A percentile compares a stretch with the other conserved stretches of the same genome.
Conservation (phyloP, 2,888 invertebrate genomes). For the Eulithis testata region DNA sequence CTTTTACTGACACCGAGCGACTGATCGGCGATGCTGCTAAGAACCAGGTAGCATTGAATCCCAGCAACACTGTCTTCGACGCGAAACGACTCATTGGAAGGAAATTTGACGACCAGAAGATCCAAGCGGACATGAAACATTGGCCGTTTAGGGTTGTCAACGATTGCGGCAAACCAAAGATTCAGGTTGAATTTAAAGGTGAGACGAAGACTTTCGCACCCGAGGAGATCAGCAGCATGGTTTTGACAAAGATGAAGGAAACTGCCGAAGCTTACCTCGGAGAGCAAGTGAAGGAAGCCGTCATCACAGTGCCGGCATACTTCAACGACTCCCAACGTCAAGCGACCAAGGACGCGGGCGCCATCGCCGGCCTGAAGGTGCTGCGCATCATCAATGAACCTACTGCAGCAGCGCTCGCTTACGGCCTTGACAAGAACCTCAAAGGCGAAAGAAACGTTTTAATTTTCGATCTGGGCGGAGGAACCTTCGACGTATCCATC, state of each 20-base stretch:
- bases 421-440: constrained; percentile 89
- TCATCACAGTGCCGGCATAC: constrained; percentile 93
- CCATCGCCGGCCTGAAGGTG: constrained; percentile 30
- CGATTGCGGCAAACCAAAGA: constrained; percentile 87
- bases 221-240: constrained; percentile 90
- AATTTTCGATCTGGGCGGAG: constrained; percentile 89
- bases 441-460: constrained; percentile 88
- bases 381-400: constrained; percentile 92
- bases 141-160: constrained; percentile 92
- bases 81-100: constrained; percentile 93
- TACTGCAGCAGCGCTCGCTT: constrained; percentile 91
- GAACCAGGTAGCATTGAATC: constrained; percentile 89
- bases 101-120: constrained; percentile 88
- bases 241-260: constrained; percentile 92
- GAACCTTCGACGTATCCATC: constrained; percentile 95
- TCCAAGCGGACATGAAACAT: constrained; percentile 91
- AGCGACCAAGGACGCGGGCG: constrained; percentile 94
- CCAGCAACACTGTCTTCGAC: constrained; percentile 89
- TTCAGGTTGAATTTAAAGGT: constrained; percentile 87
- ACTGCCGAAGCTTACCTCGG: constrained; percentile 90
- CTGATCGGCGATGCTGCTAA: constrained; percentile 89
- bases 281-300: constrained; percentile 87
- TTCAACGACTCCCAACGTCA: constrained; percentile 90
- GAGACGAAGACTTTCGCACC: constrained; percentile 87
- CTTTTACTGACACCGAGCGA: constrained; percentile 88